Base-by-base conservation (phyloP, 2,888 invertebrate species). In the Camponotus fellah region DNA sequence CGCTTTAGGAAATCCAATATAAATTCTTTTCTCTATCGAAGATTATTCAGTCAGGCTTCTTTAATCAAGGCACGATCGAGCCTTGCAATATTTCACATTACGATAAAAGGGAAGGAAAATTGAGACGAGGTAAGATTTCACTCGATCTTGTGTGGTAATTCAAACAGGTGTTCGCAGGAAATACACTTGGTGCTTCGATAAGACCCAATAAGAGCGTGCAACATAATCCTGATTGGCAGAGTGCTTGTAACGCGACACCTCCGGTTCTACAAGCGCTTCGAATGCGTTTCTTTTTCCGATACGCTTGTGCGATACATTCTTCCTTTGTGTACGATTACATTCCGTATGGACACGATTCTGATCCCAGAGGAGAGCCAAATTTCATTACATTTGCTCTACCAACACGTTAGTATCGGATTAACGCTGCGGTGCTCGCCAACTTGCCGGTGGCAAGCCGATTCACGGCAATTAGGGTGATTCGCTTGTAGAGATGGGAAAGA, bases 201-300 rank as follows among this genome's bases (percentile, higher is more conserved):
- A 90, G 92, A 92, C 88, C 88, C 91, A 91, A 93, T 93, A 92
- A 92, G 91, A 91, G 86, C 87, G 83, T 89, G 93, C 92, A 92
- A 92, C 91, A 89, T 91, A 92, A 93, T 92, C 92, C 91, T 92
- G 93, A 93, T 93, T 92, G 93, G 92, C 88, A 86, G 88, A 92
- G 91, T 91, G 91, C 90, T 90, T 89, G 85, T 90, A 92, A 91
- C 89, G 88, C 90, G 83, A 79, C 79, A 76, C 75, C 58, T 2
- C 77, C 40, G n/a, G 26, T 49, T 40, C 76, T 26, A 77, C 49
- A 26, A 56, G 26, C 46, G 56, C n/a, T n/a, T 26, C 40, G 77
- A 68, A 12, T 60, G 21, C 66, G 43, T 74, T 80, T 76, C 46
- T 81, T 34, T 21, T 26, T 34, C 12, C 26, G 32, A 21, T 60